Percentiles rank a stretch among this genome's conserved stretches.
Conservation (phyloP, 1,140 invertebrate species). For the Drosophila triauraria region DNA sequence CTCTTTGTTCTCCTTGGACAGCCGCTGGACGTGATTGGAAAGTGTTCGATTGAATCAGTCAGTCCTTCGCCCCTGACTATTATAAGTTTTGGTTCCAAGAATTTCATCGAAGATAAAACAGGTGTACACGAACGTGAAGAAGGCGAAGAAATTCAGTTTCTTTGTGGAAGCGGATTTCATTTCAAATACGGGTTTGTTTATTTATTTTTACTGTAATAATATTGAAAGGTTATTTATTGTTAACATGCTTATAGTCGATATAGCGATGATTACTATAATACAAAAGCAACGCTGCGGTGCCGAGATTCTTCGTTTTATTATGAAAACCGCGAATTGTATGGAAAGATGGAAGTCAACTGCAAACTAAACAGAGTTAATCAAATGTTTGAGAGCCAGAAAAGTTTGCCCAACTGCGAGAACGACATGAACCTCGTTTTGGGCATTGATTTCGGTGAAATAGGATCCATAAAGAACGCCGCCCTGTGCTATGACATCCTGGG, state of each 20-base stretch:
- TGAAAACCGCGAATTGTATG: no score
- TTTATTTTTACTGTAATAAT: neutral
- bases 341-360: no score
- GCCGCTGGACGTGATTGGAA: neutral
- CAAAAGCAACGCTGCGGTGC: neutral
- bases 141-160: neutral
- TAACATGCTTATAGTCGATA: neutral
- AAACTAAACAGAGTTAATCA: neutral
- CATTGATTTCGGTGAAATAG: neutral
- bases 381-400: constrained; percentile 37
- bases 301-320: rapidly evolving
- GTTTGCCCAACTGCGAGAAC: constrained; percentile 22
- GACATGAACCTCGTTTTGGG: constrained; percentile 50
- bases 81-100: constrained; percentile 1
- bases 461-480: constrained; percentile 24
- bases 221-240: neutral
- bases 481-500: constrained; percentile 42
- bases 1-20: neutral
- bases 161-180: constrained; percentile 13
- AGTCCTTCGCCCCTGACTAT: neutral
- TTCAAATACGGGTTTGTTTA: rapidly evolving
- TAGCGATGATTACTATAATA: neutral
- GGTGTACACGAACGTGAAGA: neutral
- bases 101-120: neutral
- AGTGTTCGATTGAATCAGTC: neutral